These are phyloP conservation scores for Hypomecis punctinalis DNA, from an alignment of 2,888 invertebrate species.

Conservation along the genomic window DNA sequence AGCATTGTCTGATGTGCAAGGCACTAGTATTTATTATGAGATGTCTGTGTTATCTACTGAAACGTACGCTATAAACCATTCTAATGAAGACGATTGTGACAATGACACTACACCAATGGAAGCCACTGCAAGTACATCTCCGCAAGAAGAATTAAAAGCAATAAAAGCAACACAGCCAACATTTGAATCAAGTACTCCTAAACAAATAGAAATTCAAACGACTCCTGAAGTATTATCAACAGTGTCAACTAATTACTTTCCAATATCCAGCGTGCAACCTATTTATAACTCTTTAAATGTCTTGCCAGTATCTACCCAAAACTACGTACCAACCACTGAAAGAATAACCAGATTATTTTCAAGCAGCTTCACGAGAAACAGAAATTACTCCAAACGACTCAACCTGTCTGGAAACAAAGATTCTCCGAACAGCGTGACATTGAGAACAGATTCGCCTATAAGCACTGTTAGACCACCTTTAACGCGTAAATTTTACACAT, in stretches of 20 bases:
- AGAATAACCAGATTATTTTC: constrained; percentile 58
- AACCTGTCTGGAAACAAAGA: constrained; percentile 68
- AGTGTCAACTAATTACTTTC: constrained; percentile 53
- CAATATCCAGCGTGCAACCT: constrained; percentile 57
- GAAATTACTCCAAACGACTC: constrained; percentile 73
- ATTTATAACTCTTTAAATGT: constrained; percentile 51
- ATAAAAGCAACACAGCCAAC: constrained; percentile 55
- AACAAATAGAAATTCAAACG: constrained; percentile 33
- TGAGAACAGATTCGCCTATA: constrained; percentile 57
- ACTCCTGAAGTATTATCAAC: constrained; percentile 54
- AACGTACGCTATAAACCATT: constrained; percentile 71
- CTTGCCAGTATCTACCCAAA: constrained; percentile 63
- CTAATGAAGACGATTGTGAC: constrained; percentile 74
- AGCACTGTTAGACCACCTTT: constrained; percentile 55
- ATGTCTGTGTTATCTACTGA: constrained; percentile 80
- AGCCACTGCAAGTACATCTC: constrained; percentile 63
- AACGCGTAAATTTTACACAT: constrained; percentile 72
- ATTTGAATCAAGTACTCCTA: constrained; percentile 33
- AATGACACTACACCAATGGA: constrained; percentile 64
- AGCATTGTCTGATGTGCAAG: constrained; percentile 77
- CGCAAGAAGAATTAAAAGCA: constrained; percentile 61
- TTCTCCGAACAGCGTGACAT: constrained; percentile 72
- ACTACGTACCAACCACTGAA: constrained; percentile 61
- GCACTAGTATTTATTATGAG: constrained; percentile 82
- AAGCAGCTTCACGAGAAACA: constrained; percentile 63